Percentiles rank a stretch among this genome's conserved stretches.
These are phyloP conservation scores for Ectemnius lituratus DNA, from an alignment of 2,888 invertebrate genomes.

Conservation along the genomic window DNA sequence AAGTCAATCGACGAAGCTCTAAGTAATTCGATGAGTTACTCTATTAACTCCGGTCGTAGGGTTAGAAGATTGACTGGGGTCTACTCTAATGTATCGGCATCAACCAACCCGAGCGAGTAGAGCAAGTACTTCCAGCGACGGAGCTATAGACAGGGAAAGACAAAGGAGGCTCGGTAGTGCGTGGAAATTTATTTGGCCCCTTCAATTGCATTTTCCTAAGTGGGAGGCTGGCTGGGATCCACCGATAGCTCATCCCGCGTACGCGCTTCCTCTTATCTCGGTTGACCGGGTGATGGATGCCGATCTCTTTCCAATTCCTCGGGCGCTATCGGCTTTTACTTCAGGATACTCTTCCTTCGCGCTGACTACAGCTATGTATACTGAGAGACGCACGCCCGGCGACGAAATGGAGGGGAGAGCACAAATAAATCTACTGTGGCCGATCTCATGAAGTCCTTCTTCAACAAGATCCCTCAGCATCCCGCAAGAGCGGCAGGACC, in stretches of 20 bases:
- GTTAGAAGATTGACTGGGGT: slow-evolving; percentile 10
- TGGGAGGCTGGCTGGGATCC: slow-evolving; percentile 62
- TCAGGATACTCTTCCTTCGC: background rate
- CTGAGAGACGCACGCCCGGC: slow-evolving; percentile 39
- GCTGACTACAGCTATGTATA: background rate
- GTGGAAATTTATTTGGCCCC: slow-evolving; percentile 64
- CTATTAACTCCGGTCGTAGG: background rate
- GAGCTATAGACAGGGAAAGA: slow-evolving; percentile 19
- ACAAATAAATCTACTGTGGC: slow-evolving; percentile 65
- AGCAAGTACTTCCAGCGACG: slow-evolving; percentile 48
- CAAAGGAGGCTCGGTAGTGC: slow-evolving; percentile 28
- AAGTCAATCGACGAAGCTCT: background rate
- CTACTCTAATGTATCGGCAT: slow-evolving; percentile 52
- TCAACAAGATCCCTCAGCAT: slow-evolving; percentile 42
- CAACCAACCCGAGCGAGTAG: slow-evolving; percentile 46
- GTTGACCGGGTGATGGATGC: slow-evolving; percentile 70
- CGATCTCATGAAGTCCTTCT: slow-evolving; percentile 59
- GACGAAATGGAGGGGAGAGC: slow-evolving; percentile 37
- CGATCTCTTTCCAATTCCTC: slow-evolving; percentile 56
- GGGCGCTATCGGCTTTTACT: slow-evolving; percentile 36
- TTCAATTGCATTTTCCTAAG: slow-evolving; percentile 69
- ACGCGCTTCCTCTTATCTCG: slow-evolving; percentile 63
- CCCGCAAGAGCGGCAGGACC: slow-evolving; percentile 28
- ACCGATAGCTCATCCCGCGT: slow-evolving; percentile 64
- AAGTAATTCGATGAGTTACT: no score